These are phyloP conservation scores for Zootermopsis nevadensis DNA, from an alignment of 2,888 invertebrate genomes.

Conservation along the genomic window DNA sequence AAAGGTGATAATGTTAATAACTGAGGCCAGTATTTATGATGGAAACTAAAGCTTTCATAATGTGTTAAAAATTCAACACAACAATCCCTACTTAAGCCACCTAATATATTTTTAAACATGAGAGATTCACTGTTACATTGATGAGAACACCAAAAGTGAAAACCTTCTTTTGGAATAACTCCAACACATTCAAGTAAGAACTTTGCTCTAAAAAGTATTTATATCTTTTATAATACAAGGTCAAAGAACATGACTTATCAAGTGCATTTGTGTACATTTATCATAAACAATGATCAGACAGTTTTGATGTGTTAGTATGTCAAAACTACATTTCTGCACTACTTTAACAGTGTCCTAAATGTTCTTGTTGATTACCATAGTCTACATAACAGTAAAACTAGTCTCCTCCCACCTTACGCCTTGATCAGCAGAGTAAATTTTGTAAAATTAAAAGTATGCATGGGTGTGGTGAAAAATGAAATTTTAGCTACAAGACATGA, in stretches of 20 bases:
- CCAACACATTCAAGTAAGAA: neutral
- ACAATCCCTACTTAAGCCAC: neutral
- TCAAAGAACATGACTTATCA: neutral
- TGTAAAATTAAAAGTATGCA: too few species aligned
- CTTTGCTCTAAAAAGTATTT: neutral
- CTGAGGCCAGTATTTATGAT: neutral
- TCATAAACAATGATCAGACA: neutral
- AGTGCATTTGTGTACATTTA: neutral
- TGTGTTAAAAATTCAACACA: neutral
- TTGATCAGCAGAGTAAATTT: neutral
- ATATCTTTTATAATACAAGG: neutral
- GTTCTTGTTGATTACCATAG: neutral
- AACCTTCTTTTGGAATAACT: neutral
- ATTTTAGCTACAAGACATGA: too few species aligned
- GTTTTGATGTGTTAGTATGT: neutral
- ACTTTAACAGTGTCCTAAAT: neutral
- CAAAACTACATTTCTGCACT: neutral
- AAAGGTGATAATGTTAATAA: neutral
- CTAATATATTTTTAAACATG: too few species aligned
- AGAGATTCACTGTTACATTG: neutral
- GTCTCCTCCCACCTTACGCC: neutral
- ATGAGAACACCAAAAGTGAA: neutral
- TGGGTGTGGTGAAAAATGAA: too few species aligned
- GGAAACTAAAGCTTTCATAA: neutral
- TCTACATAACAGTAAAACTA: neutral